These are phyloP conservation scores for Xiphophorus maculatus DNA, from an alignment of 2,113 vertebrate genomes.

Conservation along the genomic window DNA sequence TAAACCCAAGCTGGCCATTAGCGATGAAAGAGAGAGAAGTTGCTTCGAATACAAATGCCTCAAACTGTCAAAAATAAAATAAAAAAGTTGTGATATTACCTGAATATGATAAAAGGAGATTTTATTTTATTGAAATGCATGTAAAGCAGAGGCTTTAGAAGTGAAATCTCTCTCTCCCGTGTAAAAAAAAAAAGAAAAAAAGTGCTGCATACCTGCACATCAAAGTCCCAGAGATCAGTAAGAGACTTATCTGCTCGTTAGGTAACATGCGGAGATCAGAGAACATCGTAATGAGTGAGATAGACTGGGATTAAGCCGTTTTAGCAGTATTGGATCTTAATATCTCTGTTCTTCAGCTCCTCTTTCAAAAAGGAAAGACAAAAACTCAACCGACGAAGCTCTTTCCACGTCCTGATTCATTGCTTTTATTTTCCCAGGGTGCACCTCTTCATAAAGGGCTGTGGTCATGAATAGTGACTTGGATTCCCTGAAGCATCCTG, in stretches of 20 bases:
- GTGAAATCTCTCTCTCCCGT: constrained; percentile 8
- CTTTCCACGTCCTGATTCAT: constrained; percentile 39
- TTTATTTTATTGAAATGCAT: constrained; percentile 14
- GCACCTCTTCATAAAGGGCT: constrained; percentile 48
- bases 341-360: constrained; percentile 29
- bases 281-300: constrained; percentile 56
- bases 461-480: constrained; percentile 33
- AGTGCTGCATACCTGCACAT: constrained; percentile 52
- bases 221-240: constrained; percentile 53
- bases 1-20: constrained; percentile 43
- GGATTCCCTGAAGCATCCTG: constrained; percentile 47
- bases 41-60: constrained; percentile 39
- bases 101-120: constrained; percentile 19
- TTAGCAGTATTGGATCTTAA: constrained; percentile 56
- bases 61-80: constrained; percentile 41
- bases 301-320: constrained; percentile 61
- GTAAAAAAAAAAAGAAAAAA: no score
- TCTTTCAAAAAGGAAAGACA: constrained; percentile 15
- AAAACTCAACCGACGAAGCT: constrained; percentile 50
- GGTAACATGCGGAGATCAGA: constrained; percentile 61
- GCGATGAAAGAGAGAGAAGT: constrained; percentile 35
- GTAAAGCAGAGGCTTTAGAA: constrained; percentile 17
- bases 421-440: constrained; percentile 52
- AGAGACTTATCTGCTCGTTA: constrained; percentile 68
- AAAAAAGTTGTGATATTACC: constrained; percentile 3